phyloP scores from a whole-genome alignment of 2,797 vertebrate species.

The Amphiprion clarkii region DNA sequence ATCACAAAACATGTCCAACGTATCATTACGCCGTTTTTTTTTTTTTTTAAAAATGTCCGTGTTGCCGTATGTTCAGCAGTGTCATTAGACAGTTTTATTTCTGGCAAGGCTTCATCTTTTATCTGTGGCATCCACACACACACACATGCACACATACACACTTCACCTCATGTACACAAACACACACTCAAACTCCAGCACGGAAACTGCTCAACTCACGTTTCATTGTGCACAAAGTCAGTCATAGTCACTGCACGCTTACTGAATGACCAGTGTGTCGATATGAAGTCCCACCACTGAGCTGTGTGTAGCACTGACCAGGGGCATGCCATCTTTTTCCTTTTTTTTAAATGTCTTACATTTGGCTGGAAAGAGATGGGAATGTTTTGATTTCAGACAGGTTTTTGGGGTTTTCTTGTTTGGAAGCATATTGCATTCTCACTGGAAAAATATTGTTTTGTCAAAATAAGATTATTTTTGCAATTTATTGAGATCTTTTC shows the following conservation, averaged over 20 bases:
- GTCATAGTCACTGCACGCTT: conserved; percentile 79
- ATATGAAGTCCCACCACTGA: conserved; percentile 64
- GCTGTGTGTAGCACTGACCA: conserved; percentile 70
- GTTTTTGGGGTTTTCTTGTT: conserved; percentile 55
- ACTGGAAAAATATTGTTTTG: conserved; percentile 35
- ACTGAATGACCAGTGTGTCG: conserved; percentile 75
- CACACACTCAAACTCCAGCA: conserved; percentile 32
- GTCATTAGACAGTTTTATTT: conserved; percentile 60
- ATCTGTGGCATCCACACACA: conserved; percentile 57
- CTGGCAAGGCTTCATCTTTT: conserved; percentile 60
- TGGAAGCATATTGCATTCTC: conserved; percentile 81
- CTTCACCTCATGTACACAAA: conserved; percentile 15
- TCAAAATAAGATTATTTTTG: conserved; percentile 7
- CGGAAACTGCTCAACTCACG: conserved; percentile 33
- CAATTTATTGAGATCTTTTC: neutral
- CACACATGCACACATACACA: conserved; percentile 31
- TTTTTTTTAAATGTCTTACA: conserved; percentile 57
- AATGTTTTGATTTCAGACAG: conserved; percentile 74
- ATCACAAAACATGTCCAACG: conserved; percentile 64
- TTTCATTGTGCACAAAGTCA: conserved; percentile 73
- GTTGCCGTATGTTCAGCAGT: conserved; percentile 54
- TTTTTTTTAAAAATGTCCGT: conserved; percentile 55
- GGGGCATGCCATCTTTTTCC: conserved; percentile 77
- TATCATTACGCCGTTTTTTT: conserved; percentile 41
- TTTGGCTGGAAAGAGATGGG: conserved; percentile 61